Evolutionary conservation across 2,113 vertebrate species (phyloP).

Genomic region (Pelecanoides urinatrix): DNA sequence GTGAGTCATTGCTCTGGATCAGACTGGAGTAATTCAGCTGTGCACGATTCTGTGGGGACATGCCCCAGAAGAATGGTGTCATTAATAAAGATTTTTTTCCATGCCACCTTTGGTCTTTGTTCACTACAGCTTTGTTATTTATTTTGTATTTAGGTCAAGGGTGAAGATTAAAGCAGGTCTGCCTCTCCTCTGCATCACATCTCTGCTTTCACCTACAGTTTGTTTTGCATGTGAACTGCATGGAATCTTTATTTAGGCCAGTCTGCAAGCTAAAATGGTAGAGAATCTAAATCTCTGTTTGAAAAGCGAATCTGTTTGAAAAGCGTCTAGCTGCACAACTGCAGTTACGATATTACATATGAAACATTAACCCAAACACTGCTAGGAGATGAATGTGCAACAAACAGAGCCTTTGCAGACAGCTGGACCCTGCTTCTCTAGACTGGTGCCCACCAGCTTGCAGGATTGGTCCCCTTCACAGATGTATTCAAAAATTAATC

Average conservation of each 20-base stretch:
- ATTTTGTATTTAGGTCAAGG: background rate
- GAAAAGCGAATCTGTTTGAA: background rate
- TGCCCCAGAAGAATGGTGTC: background rate
- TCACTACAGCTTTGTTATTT: background rate
- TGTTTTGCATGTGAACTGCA: background rate
- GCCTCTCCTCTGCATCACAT: background rate
- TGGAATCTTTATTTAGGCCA: background rate
- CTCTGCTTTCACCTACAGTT: background rate
- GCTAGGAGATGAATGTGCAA: background rate
- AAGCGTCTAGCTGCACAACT: background rate
- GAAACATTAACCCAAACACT: background rate
- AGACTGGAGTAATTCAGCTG: background rate
- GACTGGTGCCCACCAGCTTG: background rate
- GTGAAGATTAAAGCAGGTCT: background rate
- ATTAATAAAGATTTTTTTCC: background rate
- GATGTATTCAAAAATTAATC: background rate
- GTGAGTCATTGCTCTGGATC: background rate
- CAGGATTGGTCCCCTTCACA: background rate
- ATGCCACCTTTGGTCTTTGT: background rate
- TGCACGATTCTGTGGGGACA: rapidly evolving
- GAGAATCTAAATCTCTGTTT: background rate
- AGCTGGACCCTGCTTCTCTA: background rate
- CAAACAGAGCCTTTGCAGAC: background rate
- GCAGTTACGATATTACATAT: rapidly evolving
- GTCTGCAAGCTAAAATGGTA: background rate